Conservation (phyloP, 2,797 vertebrate species). For the Trachops cirrhosus region DNA sequence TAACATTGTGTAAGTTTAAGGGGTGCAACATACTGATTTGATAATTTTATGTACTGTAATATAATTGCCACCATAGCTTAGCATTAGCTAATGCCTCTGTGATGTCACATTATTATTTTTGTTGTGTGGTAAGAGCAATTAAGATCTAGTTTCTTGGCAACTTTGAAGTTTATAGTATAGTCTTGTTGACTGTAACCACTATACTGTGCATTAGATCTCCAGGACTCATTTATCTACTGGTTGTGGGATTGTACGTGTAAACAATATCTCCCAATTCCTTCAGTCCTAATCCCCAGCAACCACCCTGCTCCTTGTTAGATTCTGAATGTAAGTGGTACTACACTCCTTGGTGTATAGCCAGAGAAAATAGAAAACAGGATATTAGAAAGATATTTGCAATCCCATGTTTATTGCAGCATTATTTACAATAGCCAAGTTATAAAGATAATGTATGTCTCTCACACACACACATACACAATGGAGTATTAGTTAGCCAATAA, state of each 20-base stretch:
- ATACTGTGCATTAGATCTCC: background rate
- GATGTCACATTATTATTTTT: background rate
- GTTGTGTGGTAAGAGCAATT: background rate
- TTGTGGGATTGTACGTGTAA: background rate
- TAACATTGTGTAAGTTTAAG: background rate
- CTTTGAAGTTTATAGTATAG: background rate
- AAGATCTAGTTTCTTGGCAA: background rate
- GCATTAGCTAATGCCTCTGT: background rate
- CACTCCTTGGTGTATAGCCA: background rate
- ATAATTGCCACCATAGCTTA: background rate
- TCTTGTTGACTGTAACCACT: background rate
- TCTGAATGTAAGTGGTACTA: no score
- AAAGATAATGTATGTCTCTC: background rate
- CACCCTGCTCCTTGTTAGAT: background rate
- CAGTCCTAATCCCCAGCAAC: background rate
- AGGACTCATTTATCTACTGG: background rate
- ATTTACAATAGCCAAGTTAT: background rate
- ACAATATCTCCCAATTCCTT: background rate
- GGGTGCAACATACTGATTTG: background rate
- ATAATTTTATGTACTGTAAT: background rate
- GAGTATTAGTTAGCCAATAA: background rate
- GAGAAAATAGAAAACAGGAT: background rate
- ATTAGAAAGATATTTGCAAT: background rate
- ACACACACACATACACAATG: background rate
- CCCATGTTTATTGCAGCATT: background rate